Conservation (phyloP, 2,113 vertebrate species). For the Apodemus sylvaticus region DNA sequence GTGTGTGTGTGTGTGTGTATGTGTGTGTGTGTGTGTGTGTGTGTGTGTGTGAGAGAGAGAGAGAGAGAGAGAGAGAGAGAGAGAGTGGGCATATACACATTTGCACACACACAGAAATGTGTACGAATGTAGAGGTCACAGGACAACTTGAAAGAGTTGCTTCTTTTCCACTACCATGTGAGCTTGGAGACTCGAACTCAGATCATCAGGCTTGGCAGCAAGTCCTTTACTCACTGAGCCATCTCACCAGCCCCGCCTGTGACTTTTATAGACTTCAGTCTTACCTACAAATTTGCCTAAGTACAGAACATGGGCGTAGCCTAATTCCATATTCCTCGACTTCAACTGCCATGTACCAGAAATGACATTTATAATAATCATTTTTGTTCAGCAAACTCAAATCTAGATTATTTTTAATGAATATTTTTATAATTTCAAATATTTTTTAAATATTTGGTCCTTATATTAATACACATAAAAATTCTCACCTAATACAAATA, state of each 20-base stretch:
- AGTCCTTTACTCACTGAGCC: too few relatives aligned
- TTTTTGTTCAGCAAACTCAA: conserved; percentile 41
- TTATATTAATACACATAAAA: conserved; percentile 32
- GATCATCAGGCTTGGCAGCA: neutral
- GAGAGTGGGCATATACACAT: too few relatives aligned
- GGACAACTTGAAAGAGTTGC: neutral
- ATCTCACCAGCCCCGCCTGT: neutral
- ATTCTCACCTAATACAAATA: neutral
- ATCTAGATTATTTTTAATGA: neutral
- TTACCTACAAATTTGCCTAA: neutral
- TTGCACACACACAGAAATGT: too few relatives aligned
- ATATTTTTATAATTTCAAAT: conserved; percentile 46
- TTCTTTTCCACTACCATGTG: neutral
- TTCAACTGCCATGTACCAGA: conserved; percentile 27
- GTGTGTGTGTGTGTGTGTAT: neutral
- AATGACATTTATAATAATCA: conserved; percentile 43
- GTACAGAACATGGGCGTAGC: neutral
- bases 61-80: too few relatives aligned
- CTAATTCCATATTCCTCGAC: conserved; percentile 48
- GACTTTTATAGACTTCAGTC: neutral
- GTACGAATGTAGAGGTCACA: neutral
- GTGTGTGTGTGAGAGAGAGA: too few relatives aligned
- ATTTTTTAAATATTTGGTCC: neutral
- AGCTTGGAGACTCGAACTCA: neutral
- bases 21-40: neutral